Evolutionary conservation across 2,888 invertebrate genomes (phyloP).

Genomic region (Blera fallax): DNA sequence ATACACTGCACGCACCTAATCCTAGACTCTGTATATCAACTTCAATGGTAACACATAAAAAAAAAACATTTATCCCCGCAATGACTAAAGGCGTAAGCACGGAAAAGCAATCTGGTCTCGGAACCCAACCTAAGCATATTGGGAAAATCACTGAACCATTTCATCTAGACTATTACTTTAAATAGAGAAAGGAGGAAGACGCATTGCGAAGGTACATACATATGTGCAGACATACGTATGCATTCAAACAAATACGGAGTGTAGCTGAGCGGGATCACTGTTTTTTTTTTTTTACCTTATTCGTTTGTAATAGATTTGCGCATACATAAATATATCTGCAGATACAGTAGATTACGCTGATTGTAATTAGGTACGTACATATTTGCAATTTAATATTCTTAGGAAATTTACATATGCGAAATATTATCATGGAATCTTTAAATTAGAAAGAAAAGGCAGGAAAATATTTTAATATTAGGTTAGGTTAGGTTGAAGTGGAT

Average conservation of each 20-base stretch:
- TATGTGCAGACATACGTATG: too few species aligned
- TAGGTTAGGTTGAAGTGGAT: too few species aligned
- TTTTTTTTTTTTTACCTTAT: not conserved
- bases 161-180: constrained; percentile 28
- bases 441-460: too few species aligned
- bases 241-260: not conserved
- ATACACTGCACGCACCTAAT: not conserved
- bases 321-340: not conserved
- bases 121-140: constrained; percentile 43
- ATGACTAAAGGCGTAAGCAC: constrained; percentile 37
- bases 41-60: constrained; percentile 1
- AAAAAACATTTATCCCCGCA: constrained; percentile 17
- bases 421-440: too few species aligned
- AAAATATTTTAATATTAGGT: too few species aligned
- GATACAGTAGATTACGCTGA: not conserved
- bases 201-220: not conserved
- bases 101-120: constrained; percentile 33
- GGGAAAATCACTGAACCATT: constrained; percentile 58
- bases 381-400: not conserved
- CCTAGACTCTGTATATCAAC: not conserved
- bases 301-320: not conserved
- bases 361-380: not conserved
- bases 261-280: not conserved
- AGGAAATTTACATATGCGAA: too few species aligned
- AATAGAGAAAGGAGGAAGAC: constrained; percentile 65